These are phyloP conservation scores for Pyralis farinalis DNA, from an alignment of 2,888 invertebrate species.

Conservation along the genomic window DNA sequence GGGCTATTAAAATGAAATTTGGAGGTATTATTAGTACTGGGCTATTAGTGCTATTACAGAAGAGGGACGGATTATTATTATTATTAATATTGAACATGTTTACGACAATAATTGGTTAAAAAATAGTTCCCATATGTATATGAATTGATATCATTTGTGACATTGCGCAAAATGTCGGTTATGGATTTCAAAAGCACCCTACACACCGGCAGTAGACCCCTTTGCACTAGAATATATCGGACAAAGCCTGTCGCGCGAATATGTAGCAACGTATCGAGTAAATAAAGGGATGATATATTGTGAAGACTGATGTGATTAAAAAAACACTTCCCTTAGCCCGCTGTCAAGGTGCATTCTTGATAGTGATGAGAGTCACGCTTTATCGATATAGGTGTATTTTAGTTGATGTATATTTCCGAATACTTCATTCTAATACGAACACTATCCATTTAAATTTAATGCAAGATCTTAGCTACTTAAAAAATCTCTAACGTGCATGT, in stretches of 20 bases:
- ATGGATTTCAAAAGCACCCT: constrained; percentile 45
- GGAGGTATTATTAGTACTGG: no score
- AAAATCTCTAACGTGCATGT: no score
- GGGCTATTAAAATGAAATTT: no score
- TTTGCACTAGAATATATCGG: constrained; percentile 45
- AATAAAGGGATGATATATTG: constrained; percentile 79
- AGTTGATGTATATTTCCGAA: no score
- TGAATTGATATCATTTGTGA: constrained; percentile 28
- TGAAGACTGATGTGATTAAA: constrained; percentile 71
- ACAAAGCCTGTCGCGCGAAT: constrained; percentile 71
- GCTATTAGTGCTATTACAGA: no score
- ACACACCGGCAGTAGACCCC: constrained; percentile 20
- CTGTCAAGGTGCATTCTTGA: constrained; percentile 73
- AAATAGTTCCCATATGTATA: constrained; percentile 33
- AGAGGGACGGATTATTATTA: no score
- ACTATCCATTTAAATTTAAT: no score
- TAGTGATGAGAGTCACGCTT: constrained; percentile 33
- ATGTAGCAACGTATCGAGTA: constrained; percentile 62
- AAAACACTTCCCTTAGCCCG: constrained; percentile 70
- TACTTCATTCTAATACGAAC: no score
- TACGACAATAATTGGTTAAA: background rate
- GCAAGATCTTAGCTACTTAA: no score
- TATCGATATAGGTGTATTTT: constrained; percentile 10
- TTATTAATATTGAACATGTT: no score
- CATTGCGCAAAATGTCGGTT: constrained; percentile 35